phyloP scores from a whole-genome alignment of 35 echinoderm and acorn worm species.

The Hemicentrotus pulcherrimus region DNA sequence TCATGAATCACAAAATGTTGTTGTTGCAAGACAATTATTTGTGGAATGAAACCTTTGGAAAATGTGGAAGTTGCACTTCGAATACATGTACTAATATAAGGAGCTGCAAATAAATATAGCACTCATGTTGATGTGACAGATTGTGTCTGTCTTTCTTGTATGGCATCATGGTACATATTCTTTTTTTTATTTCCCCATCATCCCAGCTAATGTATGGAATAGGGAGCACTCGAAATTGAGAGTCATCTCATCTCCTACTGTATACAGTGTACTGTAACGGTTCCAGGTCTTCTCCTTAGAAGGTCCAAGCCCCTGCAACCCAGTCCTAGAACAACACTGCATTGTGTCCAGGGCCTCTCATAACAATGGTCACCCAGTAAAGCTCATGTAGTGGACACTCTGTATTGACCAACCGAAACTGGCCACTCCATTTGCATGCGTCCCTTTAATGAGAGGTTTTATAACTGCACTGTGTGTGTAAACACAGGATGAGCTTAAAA shows the following conservation, averaged over 20 bases:
- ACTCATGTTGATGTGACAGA: too few relatives aligned
- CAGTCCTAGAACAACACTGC: not conserved
- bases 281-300: constrained; percentile 2
- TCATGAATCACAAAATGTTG: too few relatives aligned
- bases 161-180: not conserved
- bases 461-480: not conserved
- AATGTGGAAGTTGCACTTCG: too few relatives aligned
- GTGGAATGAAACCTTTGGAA: too few relatives aligned
- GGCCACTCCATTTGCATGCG: constrained; percentile 23
- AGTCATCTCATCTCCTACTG: not conserved
- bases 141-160: not conserved
- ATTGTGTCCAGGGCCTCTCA: not conserved
- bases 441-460: constrained; percentile 8
- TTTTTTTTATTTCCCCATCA: not conserved
- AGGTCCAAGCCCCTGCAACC: not conserved
- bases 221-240: not conserved
- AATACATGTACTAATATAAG: too few relatives aligned
- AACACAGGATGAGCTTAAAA: constrained; percentile 35
- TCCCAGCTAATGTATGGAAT: not conserved
- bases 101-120: too few relatives aligned
- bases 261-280: not conserved
- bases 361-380: not conserved
- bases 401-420: constrained; percentile 1
- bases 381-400: not conserved
- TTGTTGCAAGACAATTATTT: too few relatives aligned